A percentile compares a stretch with the other conserved stretches of the same genome.
These are phyloP conservation scores for Suillia variegata DNA, from an alignment of 2,888 invertebrate genomes.

Conservation along the genomic window DNA sequence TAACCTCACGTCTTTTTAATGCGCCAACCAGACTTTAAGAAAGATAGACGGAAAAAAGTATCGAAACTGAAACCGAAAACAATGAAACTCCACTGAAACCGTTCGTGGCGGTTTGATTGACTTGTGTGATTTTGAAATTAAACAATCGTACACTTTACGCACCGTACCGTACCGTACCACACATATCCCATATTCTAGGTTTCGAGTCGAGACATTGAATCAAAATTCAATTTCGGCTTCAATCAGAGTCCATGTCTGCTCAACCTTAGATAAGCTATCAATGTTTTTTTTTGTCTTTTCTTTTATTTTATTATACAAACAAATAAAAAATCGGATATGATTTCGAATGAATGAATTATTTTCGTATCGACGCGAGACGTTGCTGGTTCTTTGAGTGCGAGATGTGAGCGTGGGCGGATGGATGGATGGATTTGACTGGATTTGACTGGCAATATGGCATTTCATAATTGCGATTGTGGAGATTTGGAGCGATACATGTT, in stretches of 20 bases:
- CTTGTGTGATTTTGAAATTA: slow-evolving; percentile 32
- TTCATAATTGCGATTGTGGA: background rate
- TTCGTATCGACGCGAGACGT: background rate
- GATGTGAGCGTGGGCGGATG: background rate
- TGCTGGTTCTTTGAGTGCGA: background rate
- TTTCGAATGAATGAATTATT: slow-evolving; percentile 15
- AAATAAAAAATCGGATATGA: slow-evolving; percentile 5
- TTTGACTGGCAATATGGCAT: background rate
- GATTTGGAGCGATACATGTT: background rate
- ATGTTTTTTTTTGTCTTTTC: background rate
- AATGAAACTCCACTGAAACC: background rate
- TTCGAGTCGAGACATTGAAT: background rate
- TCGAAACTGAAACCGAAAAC: background rate
- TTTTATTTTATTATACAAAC: background rate
- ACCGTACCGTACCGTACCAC: no score
- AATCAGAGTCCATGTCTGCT: slow-evolving; percentile 10
- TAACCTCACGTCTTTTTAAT: slow-evolving; percentile 10
- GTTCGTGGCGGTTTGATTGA: slow-evolving; percentile 23
- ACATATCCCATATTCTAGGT: no score
- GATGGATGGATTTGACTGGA: background rate
- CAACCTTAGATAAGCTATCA: slow-evolving; percentile 15
- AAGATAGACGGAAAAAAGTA: no score
- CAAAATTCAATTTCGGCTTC: slow-evolving; percentile 2
- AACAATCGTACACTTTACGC: slow-evolving; percentile 23
- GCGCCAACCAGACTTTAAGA: slow-evolving; percentile 1